Conservation (phyloP, 2,113 vertebrate genomes). For the Nesogale talazaci region DNA sequence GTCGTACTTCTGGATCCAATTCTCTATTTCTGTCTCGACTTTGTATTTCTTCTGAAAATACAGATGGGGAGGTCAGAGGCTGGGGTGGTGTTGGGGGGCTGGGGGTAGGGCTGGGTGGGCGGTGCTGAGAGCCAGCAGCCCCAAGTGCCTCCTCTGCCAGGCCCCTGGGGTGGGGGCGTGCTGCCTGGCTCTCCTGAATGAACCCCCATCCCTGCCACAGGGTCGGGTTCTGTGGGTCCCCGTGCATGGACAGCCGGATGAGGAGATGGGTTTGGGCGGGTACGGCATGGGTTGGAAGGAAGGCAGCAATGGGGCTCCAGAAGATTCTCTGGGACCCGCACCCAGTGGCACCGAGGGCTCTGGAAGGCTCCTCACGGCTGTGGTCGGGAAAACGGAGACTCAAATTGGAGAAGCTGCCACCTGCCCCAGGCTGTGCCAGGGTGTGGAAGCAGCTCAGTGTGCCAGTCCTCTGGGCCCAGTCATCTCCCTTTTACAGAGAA, state of each 20-base stretch:
- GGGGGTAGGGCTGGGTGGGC: no score
- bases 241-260: no score
- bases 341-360: not conserved
- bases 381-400: not conserved
- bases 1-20: conserved; percentile 92
- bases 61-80: not conserved
- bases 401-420: not conserved
- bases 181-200: rapidly evolving
- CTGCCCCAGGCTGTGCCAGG: not conserved
- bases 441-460: not conserved
- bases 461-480: not conserved
- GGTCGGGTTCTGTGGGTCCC: not conserved
- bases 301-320: not conserved
- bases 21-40: conserved; percentile 88
- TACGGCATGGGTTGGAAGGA: not conserved
- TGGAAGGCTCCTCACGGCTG: not conserved
- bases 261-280: not conserved
- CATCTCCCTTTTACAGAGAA: not conserved
- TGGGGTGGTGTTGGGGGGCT: no score
- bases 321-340: not conserved
- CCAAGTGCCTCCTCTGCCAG: rapidly evolving
- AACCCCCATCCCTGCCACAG: no score
- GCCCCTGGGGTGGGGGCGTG: not conserved
- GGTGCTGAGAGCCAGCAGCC: no score
- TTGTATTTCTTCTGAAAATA: conserved; percentile 89